Evolutionary conservation across 2,113 vertebrate species (phyloP).

Genomic region (Dicrurus megarhynchus): DNA sequence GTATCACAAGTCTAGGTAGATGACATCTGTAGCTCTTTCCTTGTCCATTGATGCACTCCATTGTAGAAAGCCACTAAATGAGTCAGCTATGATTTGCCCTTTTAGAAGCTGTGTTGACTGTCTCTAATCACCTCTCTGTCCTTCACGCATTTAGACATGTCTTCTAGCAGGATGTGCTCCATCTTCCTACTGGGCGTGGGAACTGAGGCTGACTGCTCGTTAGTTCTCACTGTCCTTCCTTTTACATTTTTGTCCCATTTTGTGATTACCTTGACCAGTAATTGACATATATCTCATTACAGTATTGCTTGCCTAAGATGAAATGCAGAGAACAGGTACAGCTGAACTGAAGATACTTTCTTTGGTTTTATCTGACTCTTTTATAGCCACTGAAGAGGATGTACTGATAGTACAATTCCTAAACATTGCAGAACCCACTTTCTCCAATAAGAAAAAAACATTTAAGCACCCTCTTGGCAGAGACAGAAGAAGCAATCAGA

Average conservation of each 20-base stretch:
- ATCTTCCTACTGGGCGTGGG: background rate
- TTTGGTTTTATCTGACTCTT: background rate
- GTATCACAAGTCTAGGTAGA: background rate
- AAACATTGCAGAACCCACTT: background rate
- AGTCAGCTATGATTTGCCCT: background rate
- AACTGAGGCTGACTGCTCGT: rapidly evolving
- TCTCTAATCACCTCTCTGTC: background rate
- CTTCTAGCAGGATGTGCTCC: background rate
- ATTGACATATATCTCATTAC: background rate
- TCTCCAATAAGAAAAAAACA: background rate
- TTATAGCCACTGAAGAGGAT: background rate
- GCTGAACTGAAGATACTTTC: background rate
- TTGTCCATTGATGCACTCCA: background rate
- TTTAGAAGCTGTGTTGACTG: background rate
- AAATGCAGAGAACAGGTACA: background rate
- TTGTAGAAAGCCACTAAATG: background rate
- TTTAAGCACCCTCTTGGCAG: background rate
- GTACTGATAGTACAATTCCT: background rate
- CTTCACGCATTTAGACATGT: background rate
- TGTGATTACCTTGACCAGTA: background rate
- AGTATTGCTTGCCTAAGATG: background rate
- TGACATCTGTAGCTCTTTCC: background rate
- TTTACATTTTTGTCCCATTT: background rate
- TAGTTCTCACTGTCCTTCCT: background rate
- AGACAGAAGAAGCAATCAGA: background rate